phyloP scores from a whole-genome alignment of 1,140 invertebrate genomes.

The Akabosia matsudoensis region DNA sequence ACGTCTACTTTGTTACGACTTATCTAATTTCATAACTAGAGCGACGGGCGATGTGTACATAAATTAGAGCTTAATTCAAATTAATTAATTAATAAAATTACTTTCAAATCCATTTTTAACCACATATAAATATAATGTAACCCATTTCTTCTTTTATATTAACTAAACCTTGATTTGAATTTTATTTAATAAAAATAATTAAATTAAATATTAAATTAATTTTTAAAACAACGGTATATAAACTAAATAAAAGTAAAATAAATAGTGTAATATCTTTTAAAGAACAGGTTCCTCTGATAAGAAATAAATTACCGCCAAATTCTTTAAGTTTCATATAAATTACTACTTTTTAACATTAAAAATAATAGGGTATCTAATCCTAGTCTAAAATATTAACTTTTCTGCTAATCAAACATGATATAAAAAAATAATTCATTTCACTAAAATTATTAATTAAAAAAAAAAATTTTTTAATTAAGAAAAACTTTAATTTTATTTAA shows the following conservation, averaged over 20 bases:
- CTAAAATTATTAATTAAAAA: conserved; percentile 46
- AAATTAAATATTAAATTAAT: conserved; percentile 56
- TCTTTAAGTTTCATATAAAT: conserved; percentile 58
- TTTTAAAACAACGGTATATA: conserved; percentile 59
- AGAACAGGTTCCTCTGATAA: conserved; percentile 60
- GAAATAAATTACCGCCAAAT: conserved; percentile 59
- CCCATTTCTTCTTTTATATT: conserved; percentile 55
- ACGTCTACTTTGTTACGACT: conserved; percentile 71
- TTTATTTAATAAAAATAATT: conserved; percentile 54
- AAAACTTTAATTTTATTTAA: conserved; percentile 46
- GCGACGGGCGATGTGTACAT: conserved; percentile 67
- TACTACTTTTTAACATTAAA: conserved; percentile 53
- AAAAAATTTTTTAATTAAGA: conserved; percentile 45
- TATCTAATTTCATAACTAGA: conserved; percentile 61
- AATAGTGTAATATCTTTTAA: conserved; percentile 60
- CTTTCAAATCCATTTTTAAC: conserved; percentile 58
- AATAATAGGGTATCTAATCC: conserved; percentile 67
- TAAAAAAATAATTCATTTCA: conserved; percentile 45
- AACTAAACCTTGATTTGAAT: conserved; percentile 61
- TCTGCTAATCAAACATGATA: conserved; percentile 51
- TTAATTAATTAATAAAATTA: conserved; percentile 51
- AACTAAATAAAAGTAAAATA: conserved; percentile 56
- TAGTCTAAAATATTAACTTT: conserved; percentile 54
- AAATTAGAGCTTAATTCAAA: conserved; percentile 53
- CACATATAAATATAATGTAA: conserved; percentile 52